Percentiles rank a stretch among this genome's conserved stretches.
Evolutionary conservation across 2,113 vertebrate genomes (phyloP).

Genomic region (Melierax canorus): DNA sequence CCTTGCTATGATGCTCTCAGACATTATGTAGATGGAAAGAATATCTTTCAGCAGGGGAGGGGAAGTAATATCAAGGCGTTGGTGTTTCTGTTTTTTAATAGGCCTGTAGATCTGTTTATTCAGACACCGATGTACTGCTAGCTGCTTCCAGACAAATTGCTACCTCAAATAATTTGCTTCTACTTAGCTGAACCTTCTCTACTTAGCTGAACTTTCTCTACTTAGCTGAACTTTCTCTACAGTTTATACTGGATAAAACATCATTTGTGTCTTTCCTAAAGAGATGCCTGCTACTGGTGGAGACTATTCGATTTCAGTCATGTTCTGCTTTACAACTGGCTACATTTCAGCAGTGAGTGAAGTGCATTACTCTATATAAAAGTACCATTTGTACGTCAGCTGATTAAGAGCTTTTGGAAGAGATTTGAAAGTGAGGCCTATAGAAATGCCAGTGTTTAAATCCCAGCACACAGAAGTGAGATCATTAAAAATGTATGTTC

Average conservation of each 20-base stretch:
- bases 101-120: background rate
- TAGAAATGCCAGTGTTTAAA: background rate
- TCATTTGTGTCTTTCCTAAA: background rate
- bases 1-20: background rate
- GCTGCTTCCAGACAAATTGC: background rate
- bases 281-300: background rate
- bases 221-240: background rate
- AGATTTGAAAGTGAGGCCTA: background rate
- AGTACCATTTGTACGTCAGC: background rate
- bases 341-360: background rate
- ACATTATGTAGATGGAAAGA: background rate
- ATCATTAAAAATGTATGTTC: background rate
- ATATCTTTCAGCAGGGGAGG: background rate
- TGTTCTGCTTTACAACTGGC: background rate
- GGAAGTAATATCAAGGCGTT: background rate
- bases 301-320: background rate
- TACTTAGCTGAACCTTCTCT: background rate
- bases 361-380: background rate
- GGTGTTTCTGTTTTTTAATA: background rate
- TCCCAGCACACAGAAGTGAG: background rate
- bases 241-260: background rate
- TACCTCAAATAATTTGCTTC: background rate
- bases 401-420: background rate
- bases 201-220: background rate
- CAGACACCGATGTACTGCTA: background rate